These are phyloP conservation scores for Ephestia elutella DNA, from an alignment of 1,140 invertebrate genomes.

Conservation along the genomic window DNA sequence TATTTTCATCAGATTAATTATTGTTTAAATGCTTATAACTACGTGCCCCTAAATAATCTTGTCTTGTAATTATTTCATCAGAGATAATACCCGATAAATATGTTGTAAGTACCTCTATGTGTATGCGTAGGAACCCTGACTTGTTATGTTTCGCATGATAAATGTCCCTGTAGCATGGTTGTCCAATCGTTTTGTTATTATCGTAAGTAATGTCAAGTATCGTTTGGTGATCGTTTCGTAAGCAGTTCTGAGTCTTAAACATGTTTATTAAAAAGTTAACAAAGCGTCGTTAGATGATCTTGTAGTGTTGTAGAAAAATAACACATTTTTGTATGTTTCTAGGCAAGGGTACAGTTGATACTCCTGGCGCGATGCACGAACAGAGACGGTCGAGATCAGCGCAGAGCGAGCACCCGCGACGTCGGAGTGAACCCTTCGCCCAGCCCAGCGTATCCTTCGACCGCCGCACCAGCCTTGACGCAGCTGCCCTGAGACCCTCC, in stretches of 20 bases:
- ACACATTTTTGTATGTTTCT: constrained; percentile 22
- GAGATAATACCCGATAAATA: background rate
- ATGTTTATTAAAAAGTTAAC: background rate
- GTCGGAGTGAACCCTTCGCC: constrained; percentile 66
- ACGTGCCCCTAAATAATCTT: background rate
- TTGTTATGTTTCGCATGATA: constrained; percentile 18
- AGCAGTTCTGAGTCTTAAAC: constrained; percentile 53
- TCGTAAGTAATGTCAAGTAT: constrained; percentile 22
- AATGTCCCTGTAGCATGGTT: constrained; percentile 39
- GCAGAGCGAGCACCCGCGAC: constrained; percentile 53
- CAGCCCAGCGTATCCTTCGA: constrained; percentile 46
- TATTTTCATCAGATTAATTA: background rate
- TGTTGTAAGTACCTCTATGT: background rate
- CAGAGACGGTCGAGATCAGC: constrained; percentile 50
- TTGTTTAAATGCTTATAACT: background rate
- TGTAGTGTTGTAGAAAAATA: background rate
- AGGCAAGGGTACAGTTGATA: constrained; percentile 75
- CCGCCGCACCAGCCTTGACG: constrained; percentile 59
- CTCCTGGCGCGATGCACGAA: constrained; percentile 51
- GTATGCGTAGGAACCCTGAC: background rate
- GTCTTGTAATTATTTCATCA: constrained; percentile 1
- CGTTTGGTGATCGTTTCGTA: constrained; percentile 11
- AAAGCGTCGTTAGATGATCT: background rate
- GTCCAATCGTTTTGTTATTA: constrained; percentile 22
- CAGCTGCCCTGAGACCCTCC: constrained; percentile 44